Base-by-base conservation (phyloP, 2,797 vertebrate species). In the Pogoniulus pusillus region DNA sequence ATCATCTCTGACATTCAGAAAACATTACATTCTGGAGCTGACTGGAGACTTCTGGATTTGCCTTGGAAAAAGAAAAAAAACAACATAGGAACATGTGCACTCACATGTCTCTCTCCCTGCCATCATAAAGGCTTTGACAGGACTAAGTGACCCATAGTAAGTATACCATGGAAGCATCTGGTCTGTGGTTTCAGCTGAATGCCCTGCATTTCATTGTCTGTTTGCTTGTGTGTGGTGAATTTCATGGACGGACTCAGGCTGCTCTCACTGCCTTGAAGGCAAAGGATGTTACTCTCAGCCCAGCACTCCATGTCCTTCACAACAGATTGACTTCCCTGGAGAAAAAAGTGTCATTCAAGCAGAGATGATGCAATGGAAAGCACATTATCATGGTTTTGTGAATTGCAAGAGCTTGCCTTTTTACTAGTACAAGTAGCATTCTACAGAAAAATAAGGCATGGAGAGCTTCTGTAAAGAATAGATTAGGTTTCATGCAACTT, bases 111-210 rank as follows among this genome's bases (percentile, higher is more conserved):
- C 69, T 81, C 82, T 96, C 74, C 19, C 8, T 41, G 37, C 62
- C 3, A 8, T 90, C 78, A 58, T 92, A 91, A 95, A 86, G 94
- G 81, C 85, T 95, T 77, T 97, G 96, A 96, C 89, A 91, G 96
- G 89, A 96, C 87, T 65, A 92, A 95, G 91, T 86, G 96, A 95
- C 91, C 94, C 96, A 23, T 77, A 57, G 41, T 85, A 87, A 79
- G 51, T 81, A 57, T 43, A 83, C 59, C 80, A 64, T 73, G 82
- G 89, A 90, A 95, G 87, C 96, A 91, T 93, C 95, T 95, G 95
- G 90, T 81, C 75, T 85, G 62, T 43, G 62, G 89, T 92, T 95
- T 95, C 96, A 93, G 93, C 93, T 85, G 94, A 93, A 85, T 54
- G 78, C 96, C 58, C 76, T 96, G 91, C 65, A 35, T 72, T 91